Evolutionary conservation across 2,888 invertebrate genomes (phyloP).

Genomic region (Noctua janthe): DNA sequence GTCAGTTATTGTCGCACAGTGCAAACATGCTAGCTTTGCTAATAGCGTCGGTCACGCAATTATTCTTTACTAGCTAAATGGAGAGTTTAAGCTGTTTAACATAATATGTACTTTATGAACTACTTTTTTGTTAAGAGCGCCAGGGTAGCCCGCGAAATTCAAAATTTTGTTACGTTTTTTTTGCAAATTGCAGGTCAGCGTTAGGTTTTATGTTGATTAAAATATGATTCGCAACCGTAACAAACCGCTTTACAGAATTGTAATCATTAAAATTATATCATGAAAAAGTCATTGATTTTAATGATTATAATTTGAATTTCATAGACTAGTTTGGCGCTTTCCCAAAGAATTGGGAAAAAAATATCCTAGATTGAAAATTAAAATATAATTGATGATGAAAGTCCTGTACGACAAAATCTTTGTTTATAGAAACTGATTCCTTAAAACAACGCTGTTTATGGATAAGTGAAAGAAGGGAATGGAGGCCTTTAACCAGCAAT

Average conservation of each 20-base stretch:
- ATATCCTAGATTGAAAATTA: background rate
- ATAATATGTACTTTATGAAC: background rate
- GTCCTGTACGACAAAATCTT: background rate
- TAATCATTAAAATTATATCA: no score
- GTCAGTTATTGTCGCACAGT: slow-evolving; percentile 39
- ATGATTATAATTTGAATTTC: no score
- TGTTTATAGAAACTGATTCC: background rate
- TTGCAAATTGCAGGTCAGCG: no score
- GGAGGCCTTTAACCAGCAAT: background rate
- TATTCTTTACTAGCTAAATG: slow-evolving; percentile 12
- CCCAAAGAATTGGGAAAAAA: background rate
- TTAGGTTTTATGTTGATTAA: no score
- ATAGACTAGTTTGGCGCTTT: no score
- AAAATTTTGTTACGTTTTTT: background rate
- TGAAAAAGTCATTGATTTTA: no score
- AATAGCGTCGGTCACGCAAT: slow-evolving; percentile 41
- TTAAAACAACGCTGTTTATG: background rate
- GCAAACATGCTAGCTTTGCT: slow-evolving; percentile 44
- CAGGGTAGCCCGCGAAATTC: background rate
- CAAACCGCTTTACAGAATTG: no score
- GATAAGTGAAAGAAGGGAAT: background rate
- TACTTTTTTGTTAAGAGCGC: background rate
- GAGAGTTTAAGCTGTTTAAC: slow-evolving; percentile 5
- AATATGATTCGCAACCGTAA: no score
- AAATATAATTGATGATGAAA: background rate